Evolutionary conservation across 2,797 vertebrate genomes (phyloP).

Genomic region (Lycodopsis pacificus): DNA sequence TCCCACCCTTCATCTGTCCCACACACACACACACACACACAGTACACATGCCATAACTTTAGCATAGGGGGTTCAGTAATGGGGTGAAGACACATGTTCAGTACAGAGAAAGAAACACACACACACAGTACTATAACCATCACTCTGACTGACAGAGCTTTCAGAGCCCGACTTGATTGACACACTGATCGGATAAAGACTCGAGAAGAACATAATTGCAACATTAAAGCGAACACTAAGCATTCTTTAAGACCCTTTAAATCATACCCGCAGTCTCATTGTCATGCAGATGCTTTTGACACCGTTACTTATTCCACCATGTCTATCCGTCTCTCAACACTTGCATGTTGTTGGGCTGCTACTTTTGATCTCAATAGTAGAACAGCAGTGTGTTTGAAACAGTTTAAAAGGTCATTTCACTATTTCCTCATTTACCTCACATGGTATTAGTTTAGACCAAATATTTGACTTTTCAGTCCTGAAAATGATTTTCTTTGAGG

Average conservation of each 20-base stretch:
- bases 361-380: background rate
- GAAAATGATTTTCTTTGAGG: background rate
- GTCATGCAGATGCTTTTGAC: constrained; percentile 52
- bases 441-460: background rate
- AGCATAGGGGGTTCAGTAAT: constrained; percentile 14
- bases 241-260: constrained; percentile 55
- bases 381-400: background rate
- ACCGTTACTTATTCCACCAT: constrained; percentile 34
- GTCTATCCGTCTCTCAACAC: constrained; percentile 13
- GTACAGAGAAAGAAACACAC: constrained; percentile 39
- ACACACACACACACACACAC: background rate
- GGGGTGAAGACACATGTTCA: constrained; percentile 37
- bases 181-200: constrained; percentile 64
- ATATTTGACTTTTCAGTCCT: background rate
- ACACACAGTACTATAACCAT: constrained; percentile 6
- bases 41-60: constrained; percentile 4
- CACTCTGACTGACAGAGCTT: constrained; percentile 44
- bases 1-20: background rate
- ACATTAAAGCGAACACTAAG: constrained; percentile 62
- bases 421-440: background rate
- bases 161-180: constrained; percentile 64
- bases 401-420: background rate
- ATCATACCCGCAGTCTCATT: constrained; percentile 55
- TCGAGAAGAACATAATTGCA: constrained; percentile 54
- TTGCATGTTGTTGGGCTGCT: constrained; percentile 22